A percentile compares a stretch with the other conserved stretches of the same genome.
Conservation (phyloP, 2,797 vertebrate species). For the Pygocentrus nattereri region DNA sequence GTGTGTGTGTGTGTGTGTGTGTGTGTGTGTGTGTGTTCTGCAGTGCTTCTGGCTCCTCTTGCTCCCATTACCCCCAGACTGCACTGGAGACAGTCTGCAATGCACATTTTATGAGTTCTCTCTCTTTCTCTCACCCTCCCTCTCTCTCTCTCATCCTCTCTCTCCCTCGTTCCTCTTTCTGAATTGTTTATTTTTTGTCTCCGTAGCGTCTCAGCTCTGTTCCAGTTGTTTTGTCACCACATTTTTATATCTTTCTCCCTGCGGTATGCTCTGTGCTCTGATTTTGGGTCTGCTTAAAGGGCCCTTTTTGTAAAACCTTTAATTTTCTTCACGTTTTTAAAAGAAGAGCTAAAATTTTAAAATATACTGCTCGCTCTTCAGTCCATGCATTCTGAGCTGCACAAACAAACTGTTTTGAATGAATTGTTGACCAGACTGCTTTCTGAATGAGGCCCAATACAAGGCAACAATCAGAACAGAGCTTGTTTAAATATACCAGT, state of each 20-base stretch:
- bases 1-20: conserved; percentile 46
- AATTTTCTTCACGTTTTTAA: too few species aligned
- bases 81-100: conserved; percentile 78
- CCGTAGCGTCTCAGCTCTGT: background rate
- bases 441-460: too few species aligned
- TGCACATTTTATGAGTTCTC: conserved; percentile 79
- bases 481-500: too few species aligned
- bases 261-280: background rate
- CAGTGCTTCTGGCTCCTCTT: conserved; percentile 75
- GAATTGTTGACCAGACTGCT: too few species aligned
- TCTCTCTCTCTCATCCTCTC: conserved; percentile 12
- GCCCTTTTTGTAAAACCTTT: too few species aligned
- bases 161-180: background rate
- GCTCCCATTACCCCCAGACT: conserved; percentile 74
- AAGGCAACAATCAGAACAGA: too few species aligned
- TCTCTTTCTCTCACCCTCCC: background rate
- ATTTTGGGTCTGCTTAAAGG: background rate
- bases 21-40: conserved; percentile 61
- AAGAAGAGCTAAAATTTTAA: too few species aligned
- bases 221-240: background rate
- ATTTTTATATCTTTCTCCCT: conserved; percentile 9
- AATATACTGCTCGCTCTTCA: too few species aligned
- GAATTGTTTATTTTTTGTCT: background rate
- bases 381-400: too few species aligned
- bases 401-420: too few species aligned